Evolutionary conservation across 2,797 vertebrate species (phyloP).

Genomic region (Mus caroli): DNA sequence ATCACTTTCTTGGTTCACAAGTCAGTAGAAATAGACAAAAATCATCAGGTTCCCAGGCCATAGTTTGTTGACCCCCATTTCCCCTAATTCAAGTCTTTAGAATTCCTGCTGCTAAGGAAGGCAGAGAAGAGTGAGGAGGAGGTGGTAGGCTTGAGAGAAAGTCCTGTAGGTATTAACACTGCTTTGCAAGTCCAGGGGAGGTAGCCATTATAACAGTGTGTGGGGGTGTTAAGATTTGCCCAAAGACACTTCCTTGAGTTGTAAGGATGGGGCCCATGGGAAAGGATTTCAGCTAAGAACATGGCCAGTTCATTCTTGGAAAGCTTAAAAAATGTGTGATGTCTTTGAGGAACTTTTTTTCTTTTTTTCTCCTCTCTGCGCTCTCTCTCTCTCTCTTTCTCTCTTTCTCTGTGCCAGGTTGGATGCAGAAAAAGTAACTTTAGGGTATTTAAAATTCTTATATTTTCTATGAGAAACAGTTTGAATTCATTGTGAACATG

Average conservation of each 20-base stretch:
- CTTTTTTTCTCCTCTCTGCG: neutral
- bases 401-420: neutral
- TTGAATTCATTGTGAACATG: slow-evolving; percentile 65
- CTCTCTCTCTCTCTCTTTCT: neutral
- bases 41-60: neutral
- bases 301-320: neutral
- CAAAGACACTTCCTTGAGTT: neutral
- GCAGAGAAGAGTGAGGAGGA: neutral
- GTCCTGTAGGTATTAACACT: neutral
- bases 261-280: neutral
- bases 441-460: slow-evolving; percentile 44
- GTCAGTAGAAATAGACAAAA: neutral
- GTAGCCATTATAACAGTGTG: neutral
- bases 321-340: neutral
- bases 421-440: slow-evolving; percentile 27
- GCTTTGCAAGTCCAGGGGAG: neutral
- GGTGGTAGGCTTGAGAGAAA: neutral
- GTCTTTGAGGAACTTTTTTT: neutral
- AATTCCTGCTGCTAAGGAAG: slow-evolving; percentile 1
- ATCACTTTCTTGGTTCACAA: slow-evolving; percentile 5
- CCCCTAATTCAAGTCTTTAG: slow-evolving; percentile 17
- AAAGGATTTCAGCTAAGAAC: neutral
- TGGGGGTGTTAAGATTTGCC: neutral
- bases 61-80: neutral
- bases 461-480: slow-evolving; percentile 20